A percentile compares a stretch with the other conserved stretches of the same genome.
phyloP scores from a whole-genome alignment of 2,113 vertebrate species.

The Chaetodon trifascialis region DNA sequence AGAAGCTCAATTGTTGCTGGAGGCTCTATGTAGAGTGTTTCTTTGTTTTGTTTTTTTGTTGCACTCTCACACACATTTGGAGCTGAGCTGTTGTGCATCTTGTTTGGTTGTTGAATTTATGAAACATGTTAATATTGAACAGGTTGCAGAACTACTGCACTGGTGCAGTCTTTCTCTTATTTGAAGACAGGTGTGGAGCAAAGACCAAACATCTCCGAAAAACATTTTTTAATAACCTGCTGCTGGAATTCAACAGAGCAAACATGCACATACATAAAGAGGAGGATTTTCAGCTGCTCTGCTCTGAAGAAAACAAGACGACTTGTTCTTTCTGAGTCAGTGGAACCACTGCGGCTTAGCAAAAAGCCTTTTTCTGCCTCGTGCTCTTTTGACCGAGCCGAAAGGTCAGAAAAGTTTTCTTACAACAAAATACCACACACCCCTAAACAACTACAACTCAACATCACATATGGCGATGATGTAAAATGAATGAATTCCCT shows the following conservation, averaged over 20 bases:
- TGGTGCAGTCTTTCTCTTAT: not conserved
- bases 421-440: not conserved
- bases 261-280: constrained; percentile 9
- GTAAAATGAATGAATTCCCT: not conserved
- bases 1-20: constrained; percentile 55
- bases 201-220: not conserved
- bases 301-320: not conserved
- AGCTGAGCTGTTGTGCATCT: constrained; percentile 18
- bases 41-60: constrained; percentile 19
- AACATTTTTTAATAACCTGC: constrained; percentile 11
- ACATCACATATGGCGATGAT: not conserved
- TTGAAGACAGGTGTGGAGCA: constrained; percentile 3
- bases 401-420: constrained; percentile 35
- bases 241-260: constrained; percentile 3
- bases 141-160: constrained; percentile 7
- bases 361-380: not conserved
- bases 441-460: not conserved
- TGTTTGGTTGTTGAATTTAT: constrained; percentile 38
- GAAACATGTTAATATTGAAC: constrained; percentile 34
- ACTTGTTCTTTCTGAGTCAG: not conserved
- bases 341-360: not conserved
- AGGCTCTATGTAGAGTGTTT: constrained; percentile 38
- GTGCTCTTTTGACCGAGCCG: not conserved
- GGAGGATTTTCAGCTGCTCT: not conserved
- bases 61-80: constrained; percentile 25